Evolutionary conservation across 2,113 vertebrate species (phyloP).

Genomic region (Chloroceryle aenea): DNA sequence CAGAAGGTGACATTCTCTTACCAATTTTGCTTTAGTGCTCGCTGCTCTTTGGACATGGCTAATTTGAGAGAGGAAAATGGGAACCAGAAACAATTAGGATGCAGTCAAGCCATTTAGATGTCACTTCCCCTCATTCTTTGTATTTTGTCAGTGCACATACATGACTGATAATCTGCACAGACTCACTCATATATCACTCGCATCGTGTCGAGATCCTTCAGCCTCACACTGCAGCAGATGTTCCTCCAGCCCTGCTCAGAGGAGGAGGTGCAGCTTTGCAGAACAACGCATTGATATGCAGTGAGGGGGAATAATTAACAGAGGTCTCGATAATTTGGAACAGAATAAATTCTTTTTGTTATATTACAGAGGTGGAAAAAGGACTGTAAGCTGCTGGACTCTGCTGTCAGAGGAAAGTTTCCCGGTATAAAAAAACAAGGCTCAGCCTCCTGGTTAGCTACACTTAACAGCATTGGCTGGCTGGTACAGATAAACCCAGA

Average conservation of each 20-base stretch:
- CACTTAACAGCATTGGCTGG: not conserved
- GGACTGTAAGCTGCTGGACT: not conserved
- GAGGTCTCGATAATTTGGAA: accelerated
- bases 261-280: not conserved
- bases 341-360: not conserved
- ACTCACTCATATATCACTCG: not conserved
- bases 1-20: not conserved
- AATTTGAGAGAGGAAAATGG: conserved; percentile 1
- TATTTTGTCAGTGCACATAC: not conserved
- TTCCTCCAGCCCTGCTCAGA: not conserved
- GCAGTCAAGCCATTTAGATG: not conserved
- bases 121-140: not conserved
- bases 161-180: not conserved
- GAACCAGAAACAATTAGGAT: not conserved
- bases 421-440: not conserved
- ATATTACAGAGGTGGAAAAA: not conserved
- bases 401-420: not conserved
- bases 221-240: not conserved
- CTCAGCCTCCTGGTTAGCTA: not conserved
- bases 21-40: not conserved
- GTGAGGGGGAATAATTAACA: not conserved
- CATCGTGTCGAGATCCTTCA: not conserved
- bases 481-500: not conserved
- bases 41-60: not conserved
- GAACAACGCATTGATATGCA: not conserved